Percentiles rank a stretch among this genome's conserved stretches.
phyloP scores from a whole-genome alignment of 2,888 invertebrate genomes.

The Dryomyza anilis region DNA sequence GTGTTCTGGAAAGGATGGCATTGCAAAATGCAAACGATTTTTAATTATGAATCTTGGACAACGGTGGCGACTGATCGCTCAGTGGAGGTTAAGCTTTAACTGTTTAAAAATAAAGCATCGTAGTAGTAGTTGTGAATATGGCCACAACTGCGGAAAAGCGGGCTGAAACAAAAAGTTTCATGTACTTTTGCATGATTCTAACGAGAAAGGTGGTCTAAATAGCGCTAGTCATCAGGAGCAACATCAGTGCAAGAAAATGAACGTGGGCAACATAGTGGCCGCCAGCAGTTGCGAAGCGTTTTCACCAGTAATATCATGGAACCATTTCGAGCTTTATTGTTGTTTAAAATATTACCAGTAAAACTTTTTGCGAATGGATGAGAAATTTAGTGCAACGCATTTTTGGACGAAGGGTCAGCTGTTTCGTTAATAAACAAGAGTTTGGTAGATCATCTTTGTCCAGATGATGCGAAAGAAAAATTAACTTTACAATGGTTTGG shows the following conservation, averaged over 20 bases:
- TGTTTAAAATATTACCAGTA: conserved; percentile 31
- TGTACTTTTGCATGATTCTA: background rate
- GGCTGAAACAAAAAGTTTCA: background rate
- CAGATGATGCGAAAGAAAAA: conserved; percentile 19
- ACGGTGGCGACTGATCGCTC: conserved; percentile 19
- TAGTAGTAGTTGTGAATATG: conserved; percentile 4
- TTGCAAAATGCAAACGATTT: background rate
- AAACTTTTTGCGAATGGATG: conserved; percentile 23
- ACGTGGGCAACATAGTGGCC: background rate
- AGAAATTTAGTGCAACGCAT: conserved; percentile 16
- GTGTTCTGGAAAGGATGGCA: background rate
- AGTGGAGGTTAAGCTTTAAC: conserved; percentile 20
- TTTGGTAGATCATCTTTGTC: conserved; percentile 21
- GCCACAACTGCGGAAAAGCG: background rate
- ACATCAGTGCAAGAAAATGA: background rate
- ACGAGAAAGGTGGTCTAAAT: background rate
- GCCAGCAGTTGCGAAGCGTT: background rate
- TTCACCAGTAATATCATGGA: background rate
- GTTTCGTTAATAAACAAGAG: conserved; percentile 23
- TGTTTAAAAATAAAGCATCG: conserved; percentile 16
- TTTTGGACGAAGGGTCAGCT: conserved; percentile 32
- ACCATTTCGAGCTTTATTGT: background rate
- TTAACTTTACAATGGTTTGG: conserved; percentile 34
- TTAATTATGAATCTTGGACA: background rate
- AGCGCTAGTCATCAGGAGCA: background rate